Base-by-base conservation (phyloP, 1,140 invertebrate species). In the Solen grandis region DNA sequence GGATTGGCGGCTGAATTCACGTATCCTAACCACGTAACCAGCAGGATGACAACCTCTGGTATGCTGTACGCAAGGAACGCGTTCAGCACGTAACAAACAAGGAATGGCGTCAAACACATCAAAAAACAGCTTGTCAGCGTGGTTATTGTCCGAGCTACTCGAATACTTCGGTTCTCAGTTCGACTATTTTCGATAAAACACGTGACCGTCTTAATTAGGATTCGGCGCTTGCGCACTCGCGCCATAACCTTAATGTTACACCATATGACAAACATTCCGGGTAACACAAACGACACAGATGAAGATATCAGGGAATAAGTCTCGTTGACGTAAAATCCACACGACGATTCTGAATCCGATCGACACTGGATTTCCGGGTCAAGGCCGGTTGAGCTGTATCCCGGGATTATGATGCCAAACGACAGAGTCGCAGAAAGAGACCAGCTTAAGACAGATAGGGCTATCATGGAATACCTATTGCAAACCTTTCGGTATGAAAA, bases 1-100 rank as follows among this genome's bases (percentile, higher is more conserved):
- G 73, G 73, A 62, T 75, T 75, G 10, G 41, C 54, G n/a, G 73
- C 73, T 16, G 73, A 75, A 27, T 75, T 75, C 16, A 25, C 38
- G 25, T 75, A 75, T 52, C 73, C 73, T 36, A 75, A 36, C 73
- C 73, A 75, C 27, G 46, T 2, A 10, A 65, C 46, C 13, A 65
- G 16, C 5, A 63, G 8, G 25, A 27, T 35, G 2, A 75, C 3
- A 19, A 36, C 25, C 8, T 36, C 1, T 65, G 73, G 73, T 19
- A 63, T 36, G 10, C 27, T 63, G 29, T 54, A 52, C 5, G 35
- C 29, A 5, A 52, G 31, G 27, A 75, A 35, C n/a, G 35, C 60
- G 14, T 60, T 33, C n/a, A 75, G 22, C 22, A 63, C 31, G 19
- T 75, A 60, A 1, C 59, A 33, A 60, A 65, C 46, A n/a, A 65